A percentile compares a stretch with the other conserved stretches of the same genome.
phyloP scores from a whole-genome alignment of 2,888 invertebrate species.

The Melinaea menophilus region DNA sequence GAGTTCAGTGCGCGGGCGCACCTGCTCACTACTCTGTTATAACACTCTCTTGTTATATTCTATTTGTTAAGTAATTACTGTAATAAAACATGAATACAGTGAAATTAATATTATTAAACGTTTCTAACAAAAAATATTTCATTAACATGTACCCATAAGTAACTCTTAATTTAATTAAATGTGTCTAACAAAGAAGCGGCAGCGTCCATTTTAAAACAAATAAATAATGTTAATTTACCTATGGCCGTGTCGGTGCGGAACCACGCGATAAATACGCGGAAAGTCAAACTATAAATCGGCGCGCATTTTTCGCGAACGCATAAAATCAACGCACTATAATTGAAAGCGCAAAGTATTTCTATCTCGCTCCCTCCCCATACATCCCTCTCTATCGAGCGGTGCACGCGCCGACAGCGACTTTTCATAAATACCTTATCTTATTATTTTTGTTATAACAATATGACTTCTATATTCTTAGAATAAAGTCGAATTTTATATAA shows the following conservation, averaged over 20 bases:
- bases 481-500: conserved; percentile 35
- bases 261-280: conserved; percentile 58
- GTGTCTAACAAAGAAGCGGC: too few relatives aligned
- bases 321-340: conserved; percentile 73
- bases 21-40: conserved; percentile 66
- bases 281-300: conserved; percentile 66
- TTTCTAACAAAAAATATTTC: neutral
- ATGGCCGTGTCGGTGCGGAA: conserved; percentile 27
- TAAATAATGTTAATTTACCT: conserved; percentile 42
- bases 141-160: neutral
- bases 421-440: conserved; percentile 25
- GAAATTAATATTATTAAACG: neutral
- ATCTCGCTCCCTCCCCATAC: conserved; percentile 50
- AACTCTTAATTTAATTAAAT: neutral
- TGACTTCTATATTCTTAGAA: conserved; percentile 30
- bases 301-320: conserved; percentile 74
- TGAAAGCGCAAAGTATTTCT: conserved; percentile 47
- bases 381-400: conserved; percentile 50
- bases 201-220: conserved; percentile 34
- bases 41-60: conserved; percentile 44
- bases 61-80: conserved; percentile 29
- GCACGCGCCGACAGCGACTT: conserved; percentile 54
- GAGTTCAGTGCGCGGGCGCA: conserved; percentile 63
- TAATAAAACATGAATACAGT: neutral
- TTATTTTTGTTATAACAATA: conserved; percentile 25